These are phyloP conservation scores for Lepidurus arcticus DNA, from an alignment of 1,140 invertebrate genomes.

Conservation along the genomic window DNA sequence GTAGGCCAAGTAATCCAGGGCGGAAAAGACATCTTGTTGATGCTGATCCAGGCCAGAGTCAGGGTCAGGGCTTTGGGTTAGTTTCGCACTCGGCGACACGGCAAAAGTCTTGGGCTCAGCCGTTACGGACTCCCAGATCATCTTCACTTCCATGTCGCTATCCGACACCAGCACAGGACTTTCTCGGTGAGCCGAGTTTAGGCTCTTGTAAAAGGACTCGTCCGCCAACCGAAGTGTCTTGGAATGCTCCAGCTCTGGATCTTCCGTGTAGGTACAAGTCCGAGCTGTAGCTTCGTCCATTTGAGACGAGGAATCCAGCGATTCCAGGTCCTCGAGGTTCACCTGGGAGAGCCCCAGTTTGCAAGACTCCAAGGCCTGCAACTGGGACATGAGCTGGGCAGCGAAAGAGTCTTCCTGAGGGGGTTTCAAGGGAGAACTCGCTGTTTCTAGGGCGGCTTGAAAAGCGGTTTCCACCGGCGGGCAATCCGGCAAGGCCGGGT, in stretches of 20 bases:
- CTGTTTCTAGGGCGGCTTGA: conserved; percentile 23
- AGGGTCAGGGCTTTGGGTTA: neutral
- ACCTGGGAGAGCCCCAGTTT: conserved; percentile 24
- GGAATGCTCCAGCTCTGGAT: conserved; percentile 39
- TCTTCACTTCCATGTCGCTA: conserved; percentile 56
- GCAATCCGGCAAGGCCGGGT: conserved; percentile 29
- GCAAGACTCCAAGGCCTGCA: neutral
- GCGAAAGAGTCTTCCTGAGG: conserved; percentile 25
- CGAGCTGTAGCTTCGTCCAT: neutral
- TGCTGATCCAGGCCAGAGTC: conserved; percentile 39
- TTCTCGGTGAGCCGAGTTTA: conserved; percentile 79
- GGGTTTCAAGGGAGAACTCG: neutral
- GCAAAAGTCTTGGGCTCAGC: neutral
- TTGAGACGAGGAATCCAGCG: neutral
- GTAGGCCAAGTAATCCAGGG: conserved; percentile 72
- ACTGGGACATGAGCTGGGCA: conserved; percentile 8
- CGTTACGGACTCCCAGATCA: conserved; percentile 63
- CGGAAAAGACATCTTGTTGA: conserved; percentile 62
- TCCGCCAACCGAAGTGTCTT: conserved; percentile 51
- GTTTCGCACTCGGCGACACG: neutral
- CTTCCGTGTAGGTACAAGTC: neutral
- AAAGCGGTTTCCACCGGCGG: neutral
- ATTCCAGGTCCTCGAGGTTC: conserved; percentile 4
- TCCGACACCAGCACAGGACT: conserved; percentile 54
- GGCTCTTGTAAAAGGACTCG: conserved; percentile 79